phyloP scores from a whole-genome alignment of 2,113 vertebrate genomes.

The Anser cygnoides region DNA sequence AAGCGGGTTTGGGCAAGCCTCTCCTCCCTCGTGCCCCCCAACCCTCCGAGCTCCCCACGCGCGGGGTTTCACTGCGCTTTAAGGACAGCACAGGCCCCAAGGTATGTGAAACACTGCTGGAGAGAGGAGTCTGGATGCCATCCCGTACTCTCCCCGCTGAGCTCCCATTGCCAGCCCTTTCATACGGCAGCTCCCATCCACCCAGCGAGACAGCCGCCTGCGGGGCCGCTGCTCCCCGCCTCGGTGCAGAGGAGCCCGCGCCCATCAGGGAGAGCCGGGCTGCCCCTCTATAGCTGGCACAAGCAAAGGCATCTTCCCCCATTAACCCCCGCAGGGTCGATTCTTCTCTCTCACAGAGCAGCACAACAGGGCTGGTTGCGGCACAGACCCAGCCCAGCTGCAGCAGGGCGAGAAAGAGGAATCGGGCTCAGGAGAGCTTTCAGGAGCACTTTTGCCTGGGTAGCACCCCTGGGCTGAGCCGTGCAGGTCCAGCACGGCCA shows the following conservation, averaged over 20 bases:
- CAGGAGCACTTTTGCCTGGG: background rate
- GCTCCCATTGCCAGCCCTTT: background rate
- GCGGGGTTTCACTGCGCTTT: background rate
- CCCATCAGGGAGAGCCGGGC: background rate
- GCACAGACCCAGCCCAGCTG: background rate
- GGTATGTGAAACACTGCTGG: slow-evolving; percentile 12
- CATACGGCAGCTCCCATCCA: background rate
- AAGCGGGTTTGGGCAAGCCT: background rate
- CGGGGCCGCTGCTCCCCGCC: background rate
- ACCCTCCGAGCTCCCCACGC: background rate
- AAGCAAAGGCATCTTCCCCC: background rate
- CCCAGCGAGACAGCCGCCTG: background rate
- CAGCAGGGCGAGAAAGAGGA: background rate
- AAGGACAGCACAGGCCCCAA: slow-evolving; percentile 5
- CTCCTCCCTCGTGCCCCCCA: background rate
- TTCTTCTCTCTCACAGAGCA: background rate
- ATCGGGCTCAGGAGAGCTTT: accelerated
- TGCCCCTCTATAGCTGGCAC: background rate
- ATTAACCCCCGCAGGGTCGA: background rate
- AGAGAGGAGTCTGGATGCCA: slow-evolving; percentile 4
- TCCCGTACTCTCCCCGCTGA: background rate
- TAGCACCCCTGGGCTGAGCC: background rate
- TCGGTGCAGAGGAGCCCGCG: background rate
- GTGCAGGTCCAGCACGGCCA: accelerated
- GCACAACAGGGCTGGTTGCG: background rate